phyloP scores from a whole-genome alignment of 2,888 invertebrate species.

The Sialis lutaria region DNA sequence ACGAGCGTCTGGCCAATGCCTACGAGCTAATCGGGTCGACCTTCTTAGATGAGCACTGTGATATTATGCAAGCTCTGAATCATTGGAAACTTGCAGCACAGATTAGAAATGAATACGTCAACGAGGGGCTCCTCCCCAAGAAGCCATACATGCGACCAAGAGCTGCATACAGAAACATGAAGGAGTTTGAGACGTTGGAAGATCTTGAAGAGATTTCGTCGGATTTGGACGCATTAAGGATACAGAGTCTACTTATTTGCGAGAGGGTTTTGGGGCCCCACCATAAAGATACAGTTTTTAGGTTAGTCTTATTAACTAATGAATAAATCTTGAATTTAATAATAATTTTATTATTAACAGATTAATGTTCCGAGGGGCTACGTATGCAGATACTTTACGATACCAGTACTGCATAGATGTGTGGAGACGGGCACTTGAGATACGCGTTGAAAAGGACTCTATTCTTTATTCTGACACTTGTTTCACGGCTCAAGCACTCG shows the following conservation, averaged over 20 bases:
- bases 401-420: slow-evolving; percentile 75
- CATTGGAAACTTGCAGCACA: slow-evolving; percentile 67
- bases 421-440: slow-evolving; percentile 68
- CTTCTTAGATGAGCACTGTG: slow-evolving; percentile 74
- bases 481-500: slow-evolving; percentile 72
- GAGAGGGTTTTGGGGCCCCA: slow-evolving; percentile 70
- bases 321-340: background rate
- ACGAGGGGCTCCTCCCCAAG: slow-evolving; percentile 24
- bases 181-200: slow-evolving; percentile 54
- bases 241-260: slow-evolving; percentile 74
- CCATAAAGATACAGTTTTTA: slow-evolving; percentile 75
- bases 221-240: slow-evolving; percentile 72
- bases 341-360: slow-evolving; percentile 11
- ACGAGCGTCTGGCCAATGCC: slow-evolving; percentile 62
- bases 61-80: slow-evolving; percentile 46
- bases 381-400: slow-evolving; percentile 51
- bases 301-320: slow-evolving; percentile 12
- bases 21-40: slow-evolving; percentile 79
- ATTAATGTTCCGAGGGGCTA: slow-evolving; percentile 40
- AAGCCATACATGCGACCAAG: slow-evolving; percentile 33
- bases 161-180: slow-evolving; percentile 44
- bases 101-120: slow-evolving; percentile 29
- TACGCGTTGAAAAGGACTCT: slow-evolving; percentile 63
- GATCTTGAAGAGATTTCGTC: slow-evolving; percentile 56
- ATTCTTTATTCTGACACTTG: slow-evolving; percentile 64